These are phyloP conservation scores for Drosophila obscura DNA, from an alignment of 1,140 invertebrate species.

Conservation along the genomic window DNA sequence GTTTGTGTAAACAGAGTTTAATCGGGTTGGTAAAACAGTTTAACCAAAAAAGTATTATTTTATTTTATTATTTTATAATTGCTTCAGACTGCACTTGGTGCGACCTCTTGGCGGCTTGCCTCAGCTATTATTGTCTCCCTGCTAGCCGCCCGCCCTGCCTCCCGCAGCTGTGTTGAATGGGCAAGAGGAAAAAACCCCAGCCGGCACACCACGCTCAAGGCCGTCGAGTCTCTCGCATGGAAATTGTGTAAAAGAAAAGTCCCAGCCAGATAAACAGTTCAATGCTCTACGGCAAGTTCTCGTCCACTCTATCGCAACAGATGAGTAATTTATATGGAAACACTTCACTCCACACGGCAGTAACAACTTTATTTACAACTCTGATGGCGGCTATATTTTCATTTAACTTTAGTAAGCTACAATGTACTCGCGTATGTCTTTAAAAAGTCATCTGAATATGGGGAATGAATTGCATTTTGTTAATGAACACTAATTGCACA, in stretches of 20 bases:
- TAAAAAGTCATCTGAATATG: slow-evolving; percentile 20
- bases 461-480: slow-evolving; percentile 34
- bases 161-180: slow-evolving; percentile 25
- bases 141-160: slow-evolving; percentile 3
- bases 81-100: slow-evolving; percentile 52
- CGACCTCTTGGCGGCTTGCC: slow-evolving; percentile 64
- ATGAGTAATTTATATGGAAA: slow-evolving; percentile 12
- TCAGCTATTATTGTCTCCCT: slow-evolving; percentile 57
- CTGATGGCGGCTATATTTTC: slow-evolving; percentile 20
- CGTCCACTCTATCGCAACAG: not conserved
- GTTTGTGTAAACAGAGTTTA: slow-evolving; percentile 30
- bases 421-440: not conserved
- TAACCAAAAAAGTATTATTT: slow-evolving; percentile 47
- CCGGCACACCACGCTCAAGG: slow-evolving; percentile 57
- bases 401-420: not conserved
- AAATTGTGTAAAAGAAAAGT: slow-evolving; percentile 52
- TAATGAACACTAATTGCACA: slow-evolving; percentile 40
- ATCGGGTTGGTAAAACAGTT: slow-evolving; percentile 57
- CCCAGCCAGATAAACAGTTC: slow-evolving; percentile 43
- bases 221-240: slow-evolving; percentile 59
- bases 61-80: slow-evolving; percentile 65
- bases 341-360: not conserved
- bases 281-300: slow-evolving; percentile 36
- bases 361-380: slow-evolving; percentile 27
- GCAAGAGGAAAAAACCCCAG: slow-evolving; percentile 38